Percentiles rank a stretch among this genome's conserved stretches.
These are phyloP conservation scores for Solenopsis invicta DNA, from an alignment of 1,140 invertebrate genomes.

Conservation along the genomic window DNA sequence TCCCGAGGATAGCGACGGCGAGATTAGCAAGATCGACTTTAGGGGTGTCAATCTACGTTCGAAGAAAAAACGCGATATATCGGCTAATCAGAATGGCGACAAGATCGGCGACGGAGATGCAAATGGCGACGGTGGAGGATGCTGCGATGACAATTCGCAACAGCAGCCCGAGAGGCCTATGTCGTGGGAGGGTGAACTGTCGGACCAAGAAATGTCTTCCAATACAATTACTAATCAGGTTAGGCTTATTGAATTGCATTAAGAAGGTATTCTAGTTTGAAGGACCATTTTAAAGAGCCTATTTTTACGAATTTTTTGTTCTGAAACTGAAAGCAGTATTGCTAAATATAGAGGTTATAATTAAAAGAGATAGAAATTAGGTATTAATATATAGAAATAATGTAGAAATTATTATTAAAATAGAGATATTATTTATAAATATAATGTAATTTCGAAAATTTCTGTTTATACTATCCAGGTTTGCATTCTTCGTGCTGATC, in stretches of 20 bases:
- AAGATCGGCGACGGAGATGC: slow-evolving; percentile 69
- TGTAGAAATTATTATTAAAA: too few species aligned
- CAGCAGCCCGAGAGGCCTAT: slow-evolving; percentile 91
- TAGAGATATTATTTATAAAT: too few species aligned
- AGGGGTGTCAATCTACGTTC: slow-evolving; percentile 87
- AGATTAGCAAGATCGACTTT: slow-evolving; percentile 88
- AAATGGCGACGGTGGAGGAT: slow-evolving; percentile 74
- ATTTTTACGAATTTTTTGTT: too few species aligned
- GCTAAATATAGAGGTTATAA: too few species aligned
- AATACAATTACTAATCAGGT: slow-evolving; percentile 86
- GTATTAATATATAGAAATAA: too few species aligned
- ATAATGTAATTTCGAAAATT: too few species aligned
- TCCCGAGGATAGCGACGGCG: slow-evolving; percentile 87
- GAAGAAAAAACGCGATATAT: slow-evolving; percentile 86
- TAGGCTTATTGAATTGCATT: background rate
- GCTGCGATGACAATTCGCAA: slow-evolving; percentile 81
- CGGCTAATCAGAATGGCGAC: slow-evolving; percentile 70
- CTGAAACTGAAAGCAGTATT: too few species aligned
- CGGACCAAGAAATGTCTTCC: slow-evolving; percentile 90
- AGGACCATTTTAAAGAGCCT: too few species aligned
- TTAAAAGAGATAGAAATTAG: too few species aligned
- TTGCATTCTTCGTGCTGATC: too few species aligned
- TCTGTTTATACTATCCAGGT: too few species aligned
- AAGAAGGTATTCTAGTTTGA: too few species aligned
- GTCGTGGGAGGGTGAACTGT: slow-evolving; percentile 97